Evolutionary conservation across 1,140 invertebrate genomes (phyloP), one percentile per base, ranked within the genome.

Genomic region (Sitophilus oryzae): DNA sequence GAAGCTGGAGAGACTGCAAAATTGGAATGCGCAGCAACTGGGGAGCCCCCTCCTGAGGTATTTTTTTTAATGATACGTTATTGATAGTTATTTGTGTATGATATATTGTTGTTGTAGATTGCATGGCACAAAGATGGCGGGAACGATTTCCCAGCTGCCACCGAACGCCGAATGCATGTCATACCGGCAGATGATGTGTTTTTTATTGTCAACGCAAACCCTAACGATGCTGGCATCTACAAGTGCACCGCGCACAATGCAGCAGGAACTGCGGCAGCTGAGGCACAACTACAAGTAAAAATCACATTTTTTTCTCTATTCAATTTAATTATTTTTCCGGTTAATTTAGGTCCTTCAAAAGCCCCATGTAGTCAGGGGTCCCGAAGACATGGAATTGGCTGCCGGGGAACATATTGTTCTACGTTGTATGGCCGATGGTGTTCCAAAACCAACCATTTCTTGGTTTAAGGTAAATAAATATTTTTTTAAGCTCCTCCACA

Each of bases 111-210:
- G 1, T 20, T 42, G 11, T 42, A 42, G 40, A 21, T 96, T 58
- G 84, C 88, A 0, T 91, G 93, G 84, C 86, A 91, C 64, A 96
- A 97, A 73, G 93, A 96, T 76, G 90, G 88, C n/a, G 90, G 88
- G 0, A 89, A 89, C 69, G 88, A 95, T 71, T 97, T 98, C 71
- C 93, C 93, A 8, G 94, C 95, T 6, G 94, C 94, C 11, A 79
- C 87, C 51, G 94, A 97, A 71, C 81, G 93, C 36, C 76, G 95
- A 18, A 88, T 98, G 83, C 87, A 91, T 70, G 89, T 96, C 25
- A 91, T 93, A 80, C 86, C 89, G 0, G 83, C 83, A 18, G 93
- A 97, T 72, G 89, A 95, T 71, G 83, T 87, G 2, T 91, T 96
- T 64, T 91, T 95, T 64, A 97, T 98, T 57, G 79, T 91, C 6